Evolutionary conservation across 1,140 invertebrate species (phyloP).

Genomic region (Drosophila littoralis): DNA sequence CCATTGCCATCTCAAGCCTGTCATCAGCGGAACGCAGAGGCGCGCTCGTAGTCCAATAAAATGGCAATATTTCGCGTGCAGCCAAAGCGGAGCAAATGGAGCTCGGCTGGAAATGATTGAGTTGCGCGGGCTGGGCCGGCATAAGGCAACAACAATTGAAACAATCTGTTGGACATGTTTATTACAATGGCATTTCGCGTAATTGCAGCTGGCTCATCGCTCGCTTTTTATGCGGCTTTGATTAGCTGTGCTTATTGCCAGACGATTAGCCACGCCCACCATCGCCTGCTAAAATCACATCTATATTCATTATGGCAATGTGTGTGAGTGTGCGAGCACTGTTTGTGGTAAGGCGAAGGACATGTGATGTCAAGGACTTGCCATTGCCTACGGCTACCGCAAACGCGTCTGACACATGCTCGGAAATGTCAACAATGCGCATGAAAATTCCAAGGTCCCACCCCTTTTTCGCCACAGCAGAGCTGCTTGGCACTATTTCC

Average conservation of each 20-base stretch:
- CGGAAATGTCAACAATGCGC: slow-evolving; percentile 82
- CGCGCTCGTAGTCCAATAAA: slow-evolving; percentile 47
- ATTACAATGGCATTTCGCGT: slow-evolving; percentile 77
- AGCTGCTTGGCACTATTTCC: slow-evolving; percentile 50
- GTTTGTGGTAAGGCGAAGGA: slow-evolving; percentile 24
- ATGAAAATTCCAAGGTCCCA: slow-evolving; percentile 76
- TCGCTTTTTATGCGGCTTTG: slow-evolving; percentile 69
- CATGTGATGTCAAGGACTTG: slow-evolving; percentile 53
- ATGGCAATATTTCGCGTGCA: slow-evolving; percentile 55
- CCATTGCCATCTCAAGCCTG: slow-evolving; percentile 40
- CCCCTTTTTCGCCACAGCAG: slow-evolving; percentile 29
- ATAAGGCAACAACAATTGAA: slow-evolving; percentile 49
- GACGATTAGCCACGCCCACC: slow-evolving; percentile 81
- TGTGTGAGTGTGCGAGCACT: slow-evolving; percentile 12
- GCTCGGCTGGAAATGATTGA: slow-evolving; percentile 55
- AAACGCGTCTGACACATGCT: slow-evolving; percentile 66
- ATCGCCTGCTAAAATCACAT: slow-evolving; percentile 64
- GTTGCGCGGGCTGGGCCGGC: slow-evolving; percentile 10
- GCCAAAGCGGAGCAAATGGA: slow-evolving; percentile 9
- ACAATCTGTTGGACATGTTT: slow-evolving; percentile 83
- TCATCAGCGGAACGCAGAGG: slow-evolving; percentile 25
- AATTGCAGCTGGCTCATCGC: slow-evolving; percentile 56
- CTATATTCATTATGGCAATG: slow-evolving; percentile 82
- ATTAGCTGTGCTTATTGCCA: slow-evolving; percentile 77
- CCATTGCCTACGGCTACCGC: slow-evolving; percentile 25